Percentiles rank a stretch among this genome's conserved stretches.
phyloP scores from a whole-genome alignment of 1,140 invertebrate species.

The Ruditapes philippinarum region DNA sequence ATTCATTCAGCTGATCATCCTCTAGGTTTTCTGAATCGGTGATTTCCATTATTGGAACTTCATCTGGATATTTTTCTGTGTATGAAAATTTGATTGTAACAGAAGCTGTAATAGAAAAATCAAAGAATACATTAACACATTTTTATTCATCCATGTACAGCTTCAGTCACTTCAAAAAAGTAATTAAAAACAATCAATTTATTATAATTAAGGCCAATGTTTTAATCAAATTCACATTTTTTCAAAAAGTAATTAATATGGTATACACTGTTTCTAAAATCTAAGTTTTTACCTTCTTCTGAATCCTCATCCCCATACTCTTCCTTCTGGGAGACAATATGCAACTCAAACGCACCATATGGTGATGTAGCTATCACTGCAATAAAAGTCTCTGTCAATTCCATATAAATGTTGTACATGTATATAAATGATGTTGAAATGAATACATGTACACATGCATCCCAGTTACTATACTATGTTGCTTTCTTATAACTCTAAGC shows the following conservation, averaged over 20 bases:
- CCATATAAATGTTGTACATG: too few species aligned
- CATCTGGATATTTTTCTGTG: slow-evolving; percentile 95
- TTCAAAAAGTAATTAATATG: too few species aligned
- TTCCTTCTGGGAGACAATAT: slow-evolving; percentile 68
- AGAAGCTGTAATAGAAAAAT: not conserved
- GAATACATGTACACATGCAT: too few species aligned
- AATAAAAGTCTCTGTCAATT: too few species aligned
- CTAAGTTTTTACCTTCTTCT: slow-evolving; percentile 16
- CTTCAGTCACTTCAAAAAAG: too few species aligned
- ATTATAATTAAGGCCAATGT: too few species aligned
- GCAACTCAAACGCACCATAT: slow-evolving; percentile 91
- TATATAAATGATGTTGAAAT: too few species aligned
- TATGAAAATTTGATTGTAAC: slow-evolving; percentile 93
- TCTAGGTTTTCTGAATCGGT: slow-evolving; percentile 93
- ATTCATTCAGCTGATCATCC: slow-evolving; percentile 89
- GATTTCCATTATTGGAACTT: slow-evolving; percentile 93
- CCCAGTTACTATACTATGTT: not conserved
- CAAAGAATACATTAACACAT: too few species aligned
- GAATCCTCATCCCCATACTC: slow-evolving; percentile 59
- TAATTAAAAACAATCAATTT: too few species aligned
- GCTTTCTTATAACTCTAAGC: not conserved
- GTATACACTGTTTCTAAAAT: too few species aligned
- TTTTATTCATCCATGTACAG: too few species aligned
- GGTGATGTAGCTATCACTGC: slow-evolving; percentile 91
- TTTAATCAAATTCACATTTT: too few species aligned